phyloP scores from a whole-genome alignment of 2,888 invertebrate species.

The Drosophila cognata region DNA sequence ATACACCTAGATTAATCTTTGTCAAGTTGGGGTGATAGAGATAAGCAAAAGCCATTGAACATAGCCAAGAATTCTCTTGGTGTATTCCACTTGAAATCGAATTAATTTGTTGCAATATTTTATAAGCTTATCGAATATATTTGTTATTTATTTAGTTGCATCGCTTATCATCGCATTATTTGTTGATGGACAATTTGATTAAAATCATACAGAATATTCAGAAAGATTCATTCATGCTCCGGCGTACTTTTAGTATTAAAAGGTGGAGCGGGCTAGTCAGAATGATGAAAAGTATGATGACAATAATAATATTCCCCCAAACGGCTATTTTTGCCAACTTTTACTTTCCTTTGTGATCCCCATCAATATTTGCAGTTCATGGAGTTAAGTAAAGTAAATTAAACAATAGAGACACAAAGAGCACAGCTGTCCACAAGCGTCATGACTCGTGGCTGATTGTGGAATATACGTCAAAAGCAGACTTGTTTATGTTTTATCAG shows the following conservation, averaged over 20 bases:
- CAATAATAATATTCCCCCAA: slow-evolving; percentile 19
- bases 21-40: too few species aligned
- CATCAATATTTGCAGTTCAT: slow-evolving; percentile 46
- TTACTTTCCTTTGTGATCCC: slow-evolving; percentile 11
- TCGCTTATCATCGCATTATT: slow-evolving; percentile 64
- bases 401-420: slow-evolving; percentile 21
- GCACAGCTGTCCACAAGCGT: slow-evolving; percentile 21
- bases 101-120: slow-evolving; percentile 41
- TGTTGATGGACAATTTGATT: slow-evolving; percentile 47
- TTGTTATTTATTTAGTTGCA: slow-evolving; percentile 71
- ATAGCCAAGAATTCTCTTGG: slow-evolving; percentile 10
- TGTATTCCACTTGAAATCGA: slow-evolving; percentile 30
- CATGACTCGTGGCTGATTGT: not conserved
- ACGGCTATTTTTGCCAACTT: not conserved
- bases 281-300: slow-evolving; percentile 14
- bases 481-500: slow-evolving; percentile 19
- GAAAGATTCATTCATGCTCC: slow-evolving; percentile 48
- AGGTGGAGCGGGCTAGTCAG: slow-evolving; percentile 12
- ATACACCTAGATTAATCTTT: slow-evolving; percentile 19
- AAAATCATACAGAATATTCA: slow-evolving; percentile 47
- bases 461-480: slow-evolving; percentile 30
- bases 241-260: slow-evolving; percentile 10
- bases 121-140: slow-evolving; percentile 12
- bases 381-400: slow-evolving; percentile 16
- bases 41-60: not conserved